Conservation (phyloP, 2,888 invertebrate genomes). For the Agapostemon virescens region DNA sequence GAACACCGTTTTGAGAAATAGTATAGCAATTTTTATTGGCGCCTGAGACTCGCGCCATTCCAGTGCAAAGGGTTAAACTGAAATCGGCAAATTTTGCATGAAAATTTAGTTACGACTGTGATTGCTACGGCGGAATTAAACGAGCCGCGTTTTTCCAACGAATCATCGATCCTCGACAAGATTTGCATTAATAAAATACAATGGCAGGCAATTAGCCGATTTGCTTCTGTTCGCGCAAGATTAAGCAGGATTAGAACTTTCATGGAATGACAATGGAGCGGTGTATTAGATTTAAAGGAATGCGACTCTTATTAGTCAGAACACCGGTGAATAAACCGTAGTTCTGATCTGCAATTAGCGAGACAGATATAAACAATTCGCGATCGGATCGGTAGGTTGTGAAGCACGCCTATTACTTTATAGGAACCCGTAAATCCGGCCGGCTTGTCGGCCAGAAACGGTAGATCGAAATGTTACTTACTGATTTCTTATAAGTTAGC, state of each 20-base stretch:
- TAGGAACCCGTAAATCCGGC: neutral
- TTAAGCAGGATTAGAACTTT: neutral
- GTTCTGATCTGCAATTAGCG: conserved; percentile 1
- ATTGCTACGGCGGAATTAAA: neutral
- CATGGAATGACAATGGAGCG: conserved; percentile 5
- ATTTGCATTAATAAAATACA: neutral
- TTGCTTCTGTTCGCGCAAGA: neutral
- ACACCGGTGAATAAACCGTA: neutral
- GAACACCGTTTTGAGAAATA: no score
- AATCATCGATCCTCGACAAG: neutral
- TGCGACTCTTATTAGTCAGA: conserved; percentile 11
- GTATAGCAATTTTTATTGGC: no score
- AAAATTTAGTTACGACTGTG: neutral
- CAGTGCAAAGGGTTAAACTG: no score
- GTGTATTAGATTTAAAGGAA: neutral
- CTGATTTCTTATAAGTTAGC: conserved; percentile 78
- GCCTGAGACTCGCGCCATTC: no score
- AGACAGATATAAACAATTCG: conserved; percentile 3
- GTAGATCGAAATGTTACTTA: conserved; percentile 45
- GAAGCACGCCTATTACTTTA: neutral
- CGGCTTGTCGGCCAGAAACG: neutral
- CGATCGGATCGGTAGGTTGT: neutral
- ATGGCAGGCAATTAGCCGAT: conserved; percentile 4
- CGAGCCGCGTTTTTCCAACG: neutral
- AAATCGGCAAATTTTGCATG: no score